Conservation (phyloP, 2,888 invertebrate species). For the Trissonchulus latispiculum region DNA sequence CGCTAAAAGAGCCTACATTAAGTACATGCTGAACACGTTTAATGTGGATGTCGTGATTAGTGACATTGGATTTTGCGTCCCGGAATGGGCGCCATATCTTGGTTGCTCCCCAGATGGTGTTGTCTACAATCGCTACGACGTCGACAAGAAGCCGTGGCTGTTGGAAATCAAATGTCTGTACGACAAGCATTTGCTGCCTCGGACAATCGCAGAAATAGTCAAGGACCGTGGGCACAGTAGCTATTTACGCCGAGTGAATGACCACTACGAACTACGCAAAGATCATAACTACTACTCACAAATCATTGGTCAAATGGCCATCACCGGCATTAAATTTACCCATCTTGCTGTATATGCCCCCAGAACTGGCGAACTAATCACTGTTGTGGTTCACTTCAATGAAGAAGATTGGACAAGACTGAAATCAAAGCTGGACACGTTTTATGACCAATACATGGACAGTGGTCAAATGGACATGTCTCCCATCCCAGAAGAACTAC, state of each 20-base stretch:
- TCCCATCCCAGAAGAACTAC: too few species aligned
- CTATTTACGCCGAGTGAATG: too few species aligned
- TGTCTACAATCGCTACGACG: too few species aligned
- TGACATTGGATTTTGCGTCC: background rate
- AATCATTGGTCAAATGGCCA: background rate
- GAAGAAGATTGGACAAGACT: too few species aligned
- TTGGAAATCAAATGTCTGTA: conserved; percentile 10
- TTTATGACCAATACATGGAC: too few species aligned
- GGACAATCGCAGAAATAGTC: background rate
- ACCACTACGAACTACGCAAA: background rate
- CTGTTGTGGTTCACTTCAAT: too few species aligned
- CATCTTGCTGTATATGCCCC: too few species aligned
- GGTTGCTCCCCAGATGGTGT: background rate
- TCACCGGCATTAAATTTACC: too few species aligned
- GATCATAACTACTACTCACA: background rate
- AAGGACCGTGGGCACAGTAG: background rate
- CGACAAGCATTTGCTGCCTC: background rate
- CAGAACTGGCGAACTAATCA: too few species aligned
- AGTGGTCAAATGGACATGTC: too few species aligned
- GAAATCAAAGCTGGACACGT: too few species aligned
- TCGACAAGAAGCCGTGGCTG: background rate
- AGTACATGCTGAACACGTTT: background rate
- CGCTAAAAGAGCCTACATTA: conserved; percentile 2
- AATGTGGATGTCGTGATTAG: background rate
- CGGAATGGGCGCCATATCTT: background rate